These are phyloP conservation scores for Muntiacus reevesi DNA, from an alignment of 2,113 vertebrate species.

Conservation along the genomic window DNA sequence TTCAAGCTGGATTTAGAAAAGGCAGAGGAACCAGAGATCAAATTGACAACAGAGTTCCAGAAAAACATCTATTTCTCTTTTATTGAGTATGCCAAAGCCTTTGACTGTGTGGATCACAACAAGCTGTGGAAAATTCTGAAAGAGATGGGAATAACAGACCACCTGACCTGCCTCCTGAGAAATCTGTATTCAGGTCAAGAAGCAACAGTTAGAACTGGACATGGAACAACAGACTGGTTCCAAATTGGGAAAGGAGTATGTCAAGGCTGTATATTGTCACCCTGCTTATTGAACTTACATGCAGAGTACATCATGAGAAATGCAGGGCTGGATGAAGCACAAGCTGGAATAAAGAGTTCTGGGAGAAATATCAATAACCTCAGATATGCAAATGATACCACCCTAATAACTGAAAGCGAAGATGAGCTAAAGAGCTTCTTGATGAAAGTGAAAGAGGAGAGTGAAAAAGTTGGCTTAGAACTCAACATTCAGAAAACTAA, in stretches of 20 bases:
- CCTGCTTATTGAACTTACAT: not conserved
- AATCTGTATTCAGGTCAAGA: not conserved
- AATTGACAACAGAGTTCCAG: not conserved
- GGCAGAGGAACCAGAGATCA: not conserved
- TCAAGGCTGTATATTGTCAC: not conserved
- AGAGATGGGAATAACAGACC: not conserved
- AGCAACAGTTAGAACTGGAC: not conserved
- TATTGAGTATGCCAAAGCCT: not conserved
- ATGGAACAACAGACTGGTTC: not conserved
- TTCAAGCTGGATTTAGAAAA: not conserved
- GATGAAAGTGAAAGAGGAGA: not conserved
- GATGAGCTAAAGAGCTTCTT: not conserved
- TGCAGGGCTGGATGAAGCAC: not conserved
- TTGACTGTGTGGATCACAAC: not conserved
- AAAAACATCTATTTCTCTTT: not conserved
- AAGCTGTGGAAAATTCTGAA: not conserved
- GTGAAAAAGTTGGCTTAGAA: not conserved
- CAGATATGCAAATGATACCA: not conserved
- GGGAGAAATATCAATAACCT: not conserved
- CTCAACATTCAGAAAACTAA: not conserved
- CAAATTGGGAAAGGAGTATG: not conserved
- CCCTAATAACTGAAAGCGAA: not conserved
- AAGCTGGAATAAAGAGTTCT: not conserved
- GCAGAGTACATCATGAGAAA: not conserved
- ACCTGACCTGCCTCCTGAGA: not conserved